Evolutionary conservation across 2,797 vertebrate genomes (phyloP).

Genomic region (Natrix natrix): DNA sequence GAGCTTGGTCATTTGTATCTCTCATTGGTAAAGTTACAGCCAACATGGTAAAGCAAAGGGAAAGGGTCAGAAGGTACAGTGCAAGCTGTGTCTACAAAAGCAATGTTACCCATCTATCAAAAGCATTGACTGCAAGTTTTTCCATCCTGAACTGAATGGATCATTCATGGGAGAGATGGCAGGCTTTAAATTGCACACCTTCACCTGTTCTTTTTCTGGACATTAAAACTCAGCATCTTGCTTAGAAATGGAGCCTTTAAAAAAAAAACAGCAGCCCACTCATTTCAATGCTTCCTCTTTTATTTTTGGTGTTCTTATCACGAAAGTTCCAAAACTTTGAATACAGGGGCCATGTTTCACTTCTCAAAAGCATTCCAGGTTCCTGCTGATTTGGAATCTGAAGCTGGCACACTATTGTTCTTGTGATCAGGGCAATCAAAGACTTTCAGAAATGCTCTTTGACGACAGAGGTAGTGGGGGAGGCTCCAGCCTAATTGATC

Average conservation of each 20-base stretch:
- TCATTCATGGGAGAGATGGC: constrained; percentile 26
- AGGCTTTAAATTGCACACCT: constrained; percentile 25
- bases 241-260: constrained; percentile 51
- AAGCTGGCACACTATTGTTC: background rate
- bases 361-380: constrained; percentile 42
- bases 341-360: constrained; percentile 45
- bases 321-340: constrained; percentile 25
- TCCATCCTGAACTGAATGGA: background rate
- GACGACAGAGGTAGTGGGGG: background rate
- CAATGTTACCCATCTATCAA: background rate
- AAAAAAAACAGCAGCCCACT: constrained; percentile 37
- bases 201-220: constrained; percentile 28
- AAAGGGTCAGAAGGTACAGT: background rate
- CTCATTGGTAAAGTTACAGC: background rate
- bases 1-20: background rate
- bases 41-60: background rate
- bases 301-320: constrained; percentile 30
- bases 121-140: background rate
- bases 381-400: constrained; percentile 4
- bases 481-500: background rate
- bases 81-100: background rate
- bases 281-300: constrained; percentile 30
- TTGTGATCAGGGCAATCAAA: background rate
- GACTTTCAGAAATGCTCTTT: constrained; percentile 5
- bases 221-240: constrained; percentile 53